Conservation (phyloP, 2,888 invertebrate genomes). For the Dryococelus australis region DNA sequence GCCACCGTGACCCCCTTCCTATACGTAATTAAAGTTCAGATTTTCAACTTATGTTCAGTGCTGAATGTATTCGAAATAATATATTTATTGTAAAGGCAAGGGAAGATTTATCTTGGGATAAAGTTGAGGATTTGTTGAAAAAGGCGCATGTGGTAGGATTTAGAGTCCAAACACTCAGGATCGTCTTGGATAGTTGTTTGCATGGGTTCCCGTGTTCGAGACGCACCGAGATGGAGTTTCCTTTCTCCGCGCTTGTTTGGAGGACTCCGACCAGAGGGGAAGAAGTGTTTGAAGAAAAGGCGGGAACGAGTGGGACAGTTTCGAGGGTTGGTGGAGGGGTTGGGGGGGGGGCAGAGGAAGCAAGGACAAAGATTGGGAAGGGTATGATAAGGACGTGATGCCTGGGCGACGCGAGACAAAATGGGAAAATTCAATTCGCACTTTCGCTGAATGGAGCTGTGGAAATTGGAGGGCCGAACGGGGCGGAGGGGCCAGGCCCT, state of each 20-base stretch:
- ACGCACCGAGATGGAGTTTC: background rate
- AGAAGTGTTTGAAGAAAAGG: constrained; percentile 7
- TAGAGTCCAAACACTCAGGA: too few species aligned
- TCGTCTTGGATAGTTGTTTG: too few species aligned
- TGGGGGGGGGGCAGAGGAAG: background rate
- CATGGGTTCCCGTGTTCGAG: background rate
- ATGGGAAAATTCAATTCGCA: constrained; percentile 44
- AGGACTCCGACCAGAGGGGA: background rate
- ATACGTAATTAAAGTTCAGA: too few species aligned
- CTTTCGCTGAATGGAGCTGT: constrained; percentile 40
- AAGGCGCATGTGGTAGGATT: too few species aligned
- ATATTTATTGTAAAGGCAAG: too few species aligned
- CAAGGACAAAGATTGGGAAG: background rate
- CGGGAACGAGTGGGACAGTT: background rate
- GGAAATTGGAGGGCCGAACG: background rate
- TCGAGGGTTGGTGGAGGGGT: background rate
- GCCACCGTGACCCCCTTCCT: too few species aligned
- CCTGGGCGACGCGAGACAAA: constrained; percentile 40
- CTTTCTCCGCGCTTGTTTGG: background rate
- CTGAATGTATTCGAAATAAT: too few species aligned
- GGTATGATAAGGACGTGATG: constrained; percentile 19
- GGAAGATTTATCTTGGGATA: too few species aligned
- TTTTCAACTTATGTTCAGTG: too few species aligned
- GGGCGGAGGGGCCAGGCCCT: background rate
- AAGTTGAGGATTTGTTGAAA: too few species aligned